Base-by-base conservation (phyloP, 2,888 invertebrate genomes). In the Tetranychus truncatus region DNA sequence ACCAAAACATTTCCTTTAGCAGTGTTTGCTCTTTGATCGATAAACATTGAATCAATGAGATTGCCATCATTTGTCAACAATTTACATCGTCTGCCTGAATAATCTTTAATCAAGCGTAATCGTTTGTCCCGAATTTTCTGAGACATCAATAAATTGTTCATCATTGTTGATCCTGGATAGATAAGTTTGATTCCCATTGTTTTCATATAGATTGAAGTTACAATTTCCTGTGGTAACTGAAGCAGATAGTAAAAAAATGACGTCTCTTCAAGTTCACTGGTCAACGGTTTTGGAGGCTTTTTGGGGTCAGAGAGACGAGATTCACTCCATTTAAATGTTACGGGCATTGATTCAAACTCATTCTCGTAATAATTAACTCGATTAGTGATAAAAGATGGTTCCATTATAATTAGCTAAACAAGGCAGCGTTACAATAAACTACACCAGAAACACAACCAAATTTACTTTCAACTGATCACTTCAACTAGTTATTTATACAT, bases 141-240 rank as follows among this genome's bases (percentile, higher is more conserved):
- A 15, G 44, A 34, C 20, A 77, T n/a, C 34, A 66, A 21, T 81
- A 86, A 87, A 80, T 92, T 89, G 73, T 95, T 83, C 21, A 94
- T 78, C 18, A 87, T 85, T 73, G 94, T 84, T 18, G 89, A 88
- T 74, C 96, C 96, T 1, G 96, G 96, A 84, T 95, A 97, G 76
- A 96, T 88, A 81, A 97, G 86, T 72, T 90, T 86, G 73, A 94
- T 86, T 0, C 92, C 96, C 84, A 96, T 90, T 0, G 91, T 89
- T 80, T 94, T 90, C 6, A 91, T 89, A n/a, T 91, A 89, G 67
- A 90, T 79, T 82, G 88, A 94, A 21, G 92, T 91, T 76, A 78
- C 78, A 79, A 76, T 74, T 55, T 76, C 72, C 8, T 77, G 73
- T 8, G 76, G 76, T 20, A 75, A 45, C n/a, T 74, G 45, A 9